Conservation (phyloP, 2,888 invertebrate species). For the Myopa tessellatipennis region DNA sequence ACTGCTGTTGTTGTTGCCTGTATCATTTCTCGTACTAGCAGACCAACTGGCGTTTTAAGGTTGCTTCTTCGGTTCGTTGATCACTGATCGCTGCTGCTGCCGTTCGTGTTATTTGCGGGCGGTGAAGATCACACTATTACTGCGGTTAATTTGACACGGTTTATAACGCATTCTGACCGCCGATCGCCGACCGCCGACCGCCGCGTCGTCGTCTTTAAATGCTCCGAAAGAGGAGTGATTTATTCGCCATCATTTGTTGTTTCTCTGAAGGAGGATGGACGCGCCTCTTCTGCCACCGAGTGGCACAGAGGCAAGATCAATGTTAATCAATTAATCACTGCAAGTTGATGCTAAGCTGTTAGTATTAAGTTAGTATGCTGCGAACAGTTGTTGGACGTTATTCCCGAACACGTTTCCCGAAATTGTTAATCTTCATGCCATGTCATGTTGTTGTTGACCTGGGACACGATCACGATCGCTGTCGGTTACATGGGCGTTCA, state of each 20-base stretch:
- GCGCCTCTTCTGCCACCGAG: constrained; percentile 25
- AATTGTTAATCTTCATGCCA: constrained; percentile 8
- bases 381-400: not conserved
- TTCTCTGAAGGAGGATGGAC: not conserved
- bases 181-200: not conserved
- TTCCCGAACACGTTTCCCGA: not conserved
- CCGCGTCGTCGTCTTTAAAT: not conserved
- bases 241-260: constrained; percentile 38
- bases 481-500: not conserved
- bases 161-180: not conserved
- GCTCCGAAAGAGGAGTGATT: constrained; percentile 42
- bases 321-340: constrained; percentile 43
- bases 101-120: constrained; percentile 25
- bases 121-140: constrained; percentile 44
- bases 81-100: not conserved
- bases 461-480: not conserved
- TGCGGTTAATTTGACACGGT: constrained; percentile 39
- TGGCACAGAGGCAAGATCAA: constrained; percentile 32
- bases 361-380: not conserved
- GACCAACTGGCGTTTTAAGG: constrained; percentile 31
- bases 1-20: constrained; percentile 4
- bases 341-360: constrained; percentile 24
- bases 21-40: not conserved
- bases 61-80: not conserved
- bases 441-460: constrained; percentile 1